phyloP scores from a whole-genome alignment of 2,113 vertebrate species.

The Ictidomys tridecemlineatus region DNA sequence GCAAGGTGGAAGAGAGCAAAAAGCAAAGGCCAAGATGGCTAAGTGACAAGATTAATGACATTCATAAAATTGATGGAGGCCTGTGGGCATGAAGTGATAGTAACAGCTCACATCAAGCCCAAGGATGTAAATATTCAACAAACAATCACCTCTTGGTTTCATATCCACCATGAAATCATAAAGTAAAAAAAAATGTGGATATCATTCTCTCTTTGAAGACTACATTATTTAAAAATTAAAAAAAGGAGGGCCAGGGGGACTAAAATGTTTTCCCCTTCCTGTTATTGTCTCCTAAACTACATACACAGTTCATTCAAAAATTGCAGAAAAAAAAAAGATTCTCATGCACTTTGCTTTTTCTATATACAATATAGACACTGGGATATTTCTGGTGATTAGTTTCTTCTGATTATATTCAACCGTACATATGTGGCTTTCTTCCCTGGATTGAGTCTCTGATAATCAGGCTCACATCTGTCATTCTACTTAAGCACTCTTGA shows the following conservation, averaged over 20 bases:
- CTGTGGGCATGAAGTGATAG: conserved; percentile 32
- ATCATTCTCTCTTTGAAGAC: neutral
- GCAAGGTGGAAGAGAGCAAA: neutral
- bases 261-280: neutral
- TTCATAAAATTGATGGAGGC: conserved; percentile 68
- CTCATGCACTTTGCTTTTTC: neutral
- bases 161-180: neutral
- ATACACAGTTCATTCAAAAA: neutral
- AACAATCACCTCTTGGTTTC: conserved; percentile 18
- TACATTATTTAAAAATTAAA: conserved; percentile 8
- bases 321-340: neutral
- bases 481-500: neutral
- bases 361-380: neutral
- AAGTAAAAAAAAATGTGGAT: neutral
- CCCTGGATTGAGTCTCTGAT: neutral
- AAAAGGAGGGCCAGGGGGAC: neutral
- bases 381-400: neutral
- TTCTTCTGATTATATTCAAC: neutral
- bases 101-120: neutral
- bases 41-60: conserved; percentile 63
- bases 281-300: neutral
- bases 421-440: neutral
- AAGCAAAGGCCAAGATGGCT: conserved; percentile 23
- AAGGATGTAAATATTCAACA: conserved; percentile 25
- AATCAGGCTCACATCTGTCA: neutral